These are phyloP conservation scores for Belgica antarctica DNA, from an alignment of 2,888 invertebrate species.

Conservation along the genomic window DNA sequence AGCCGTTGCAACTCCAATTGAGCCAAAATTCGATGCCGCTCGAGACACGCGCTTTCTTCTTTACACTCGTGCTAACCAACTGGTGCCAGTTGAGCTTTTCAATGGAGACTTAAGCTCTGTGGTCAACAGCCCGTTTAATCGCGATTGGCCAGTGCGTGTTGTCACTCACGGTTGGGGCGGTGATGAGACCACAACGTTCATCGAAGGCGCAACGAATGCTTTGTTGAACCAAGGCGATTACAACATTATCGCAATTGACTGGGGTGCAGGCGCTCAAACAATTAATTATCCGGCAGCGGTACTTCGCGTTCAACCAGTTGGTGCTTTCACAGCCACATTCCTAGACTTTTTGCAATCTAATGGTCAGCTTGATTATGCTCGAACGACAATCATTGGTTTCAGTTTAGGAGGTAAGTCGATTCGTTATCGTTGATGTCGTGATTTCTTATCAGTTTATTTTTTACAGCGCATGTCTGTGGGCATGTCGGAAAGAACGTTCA, in stretches of 20 bases:
- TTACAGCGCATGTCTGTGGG: slow-evolving; percentile 53
- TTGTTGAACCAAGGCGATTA: slow-evolving; percentile 31
- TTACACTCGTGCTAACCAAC: neutral
- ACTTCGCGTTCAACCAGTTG: slow-evolving; percentile 49
- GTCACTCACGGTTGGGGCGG: neutral
- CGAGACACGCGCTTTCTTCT: slow-evolving; percentile 6
- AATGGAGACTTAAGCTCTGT: neutral
- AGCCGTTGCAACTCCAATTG: too few species aligned
- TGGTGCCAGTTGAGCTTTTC: neutral
- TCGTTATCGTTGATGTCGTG: neutral
- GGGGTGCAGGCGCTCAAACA: slow-evolving; percentile 50
- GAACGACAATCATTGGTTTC: slow-evolving; percentile 52
- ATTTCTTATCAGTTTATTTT: slow-evolving; percentile 45
- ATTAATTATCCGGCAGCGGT: slow-evolving; percentile 51
- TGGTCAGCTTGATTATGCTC: slow-evolving; percentile 47
- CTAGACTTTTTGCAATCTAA: slow-evolving; percentile 48
- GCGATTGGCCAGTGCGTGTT: neutral
- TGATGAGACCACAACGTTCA: neutral
- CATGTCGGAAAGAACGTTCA: slow-evolving; percentile 50
- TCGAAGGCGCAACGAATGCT: neutral
- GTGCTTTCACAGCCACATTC: slow-evolving; percentile 49
- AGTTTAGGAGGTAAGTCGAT: slow-evolving; percentile 50
- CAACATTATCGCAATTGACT: slow-evolving; percentile 47
- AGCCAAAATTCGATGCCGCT: slow-evolving; percentile 11
- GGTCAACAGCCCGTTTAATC: neutral